A percentile compares a stretch with the other conserved stretches of the same genome.
These are phyloP conservation scores for Prunella strophiata DNA, from an alignment of 2,797 vertebrate species.

Conservation along the genomic window DNA sequence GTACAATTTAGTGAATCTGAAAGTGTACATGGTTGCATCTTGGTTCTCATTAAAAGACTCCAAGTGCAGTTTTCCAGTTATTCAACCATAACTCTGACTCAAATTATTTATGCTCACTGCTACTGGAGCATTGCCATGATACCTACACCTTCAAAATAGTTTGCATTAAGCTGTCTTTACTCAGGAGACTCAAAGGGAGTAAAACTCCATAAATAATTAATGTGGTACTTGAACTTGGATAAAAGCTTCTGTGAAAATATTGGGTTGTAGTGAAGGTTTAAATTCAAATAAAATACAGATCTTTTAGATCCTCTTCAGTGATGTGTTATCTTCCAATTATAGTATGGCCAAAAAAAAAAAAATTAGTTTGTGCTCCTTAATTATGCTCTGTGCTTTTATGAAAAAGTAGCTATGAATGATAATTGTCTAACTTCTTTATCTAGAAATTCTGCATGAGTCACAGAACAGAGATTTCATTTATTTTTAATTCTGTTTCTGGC, in stretches of 20 bases:
- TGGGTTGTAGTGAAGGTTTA: background rate
- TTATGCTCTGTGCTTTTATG: background rate
- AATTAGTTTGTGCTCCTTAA: background rate
- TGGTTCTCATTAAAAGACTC: background rate
- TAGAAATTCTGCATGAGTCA: constrained; percentile 5
- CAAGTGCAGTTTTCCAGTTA: background rate
- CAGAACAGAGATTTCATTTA: background rate
- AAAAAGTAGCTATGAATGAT: background rate
- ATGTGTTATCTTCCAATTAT: background rate
- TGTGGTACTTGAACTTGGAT: constrained; percentile 11
- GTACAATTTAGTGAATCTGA: background rate
- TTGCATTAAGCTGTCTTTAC: background rate
- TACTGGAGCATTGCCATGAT: background rate
- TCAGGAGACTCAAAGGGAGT: background rate
- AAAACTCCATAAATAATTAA: background rate
- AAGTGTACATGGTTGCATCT: background rate
- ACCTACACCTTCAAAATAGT: background rate
- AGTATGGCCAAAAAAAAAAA: background rate
- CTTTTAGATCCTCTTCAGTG: background rate
- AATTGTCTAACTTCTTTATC: background rate
- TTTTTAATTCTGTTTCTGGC: constrained; percentile 27
- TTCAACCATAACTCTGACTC: background rate
- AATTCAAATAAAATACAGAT: background rate
- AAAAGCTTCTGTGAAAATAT: constrained; percentile 4
- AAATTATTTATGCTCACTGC: background rate